A percentile compares a stretch with the other conserved stretches of the same genome.
Evolutionary conservation across 2,113 vertebrate genomes (phyloP).

Genomic region (Lampris megalopsis): DNA sequence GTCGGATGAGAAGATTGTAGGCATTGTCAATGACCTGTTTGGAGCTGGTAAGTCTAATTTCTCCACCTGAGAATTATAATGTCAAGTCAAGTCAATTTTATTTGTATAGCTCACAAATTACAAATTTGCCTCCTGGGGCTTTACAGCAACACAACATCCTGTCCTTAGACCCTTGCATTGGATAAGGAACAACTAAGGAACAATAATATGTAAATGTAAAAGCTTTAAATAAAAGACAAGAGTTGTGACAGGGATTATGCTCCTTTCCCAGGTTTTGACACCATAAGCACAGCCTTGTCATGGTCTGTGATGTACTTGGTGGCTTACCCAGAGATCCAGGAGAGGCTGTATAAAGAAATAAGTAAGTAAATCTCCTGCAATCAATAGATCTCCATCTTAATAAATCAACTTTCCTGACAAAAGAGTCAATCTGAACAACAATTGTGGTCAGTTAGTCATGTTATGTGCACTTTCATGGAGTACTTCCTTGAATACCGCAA

Average conservation of each 20-base stretch:
- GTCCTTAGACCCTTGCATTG: too few relatives aligned
- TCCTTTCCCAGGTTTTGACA: constrained; percentile 90
- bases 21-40: constrained; percentile 90
- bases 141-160: background rate
- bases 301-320: constrained; percentile 91
- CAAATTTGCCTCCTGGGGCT: too few relatives aligned
- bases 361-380: constrained; percentile 78
- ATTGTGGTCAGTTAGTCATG: too few relatives aligned
- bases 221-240: background rate
- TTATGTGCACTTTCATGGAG: too few relatives aligned
- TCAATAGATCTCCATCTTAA: too few relatives aligned
- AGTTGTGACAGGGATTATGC: constrained; percentile 12
- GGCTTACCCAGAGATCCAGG: constrained; percentile 86
- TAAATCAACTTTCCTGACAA: background rate
- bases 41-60: constrained; percentile 90
- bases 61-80: background rate
- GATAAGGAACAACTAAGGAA: too few relatives aligned
- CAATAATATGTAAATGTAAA: too few relatives aligned
- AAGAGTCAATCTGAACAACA: too few relatives aligned
- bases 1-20: constrained; percentile 85
- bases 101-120: too few relatives aligned
- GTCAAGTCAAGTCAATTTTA: too few relatives aligned
- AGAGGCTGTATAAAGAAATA: constrained; percentile 87
- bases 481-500: too few relatives aligned
- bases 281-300: constrained; percentile 87